phyloP scores from a whole-genome alignment of 2,113 vertebrate genomes.

The Oryzias woworae region DNA sequence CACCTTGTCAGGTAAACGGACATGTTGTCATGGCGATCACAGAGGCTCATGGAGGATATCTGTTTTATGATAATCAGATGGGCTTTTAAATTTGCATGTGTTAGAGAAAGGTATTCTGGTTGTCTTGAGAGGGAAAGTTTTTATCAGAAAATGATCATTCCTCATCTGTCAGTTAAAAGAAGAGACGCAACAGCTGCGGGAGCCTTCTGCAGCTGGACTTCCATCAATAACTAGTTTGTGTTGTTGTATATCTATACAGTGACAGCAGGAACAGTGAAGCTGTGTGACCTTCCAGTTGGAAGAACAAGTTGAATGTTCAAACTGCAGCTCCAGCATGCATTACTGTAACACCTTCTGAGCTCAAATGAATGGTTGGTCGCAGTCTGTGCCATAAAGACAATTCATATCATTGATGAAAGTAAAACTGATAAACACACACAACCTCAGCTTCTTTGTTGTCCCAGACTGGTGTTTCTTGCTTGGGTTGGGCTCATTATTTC shows the following conservation, averaged over 20 bases:
- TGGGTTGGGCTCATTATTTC: too few species aligned
- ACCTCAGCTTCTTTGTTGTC: too few species aligned
- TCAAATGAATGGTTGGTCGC: not conserved
- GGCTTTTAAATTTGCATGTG: not conserved
- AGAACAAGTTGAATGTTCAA: not conserved
- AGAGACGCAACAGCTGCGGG: too few species aligned
- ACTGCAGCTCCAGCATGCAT: not conserved
- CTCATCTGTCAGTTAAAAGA: not conserved
- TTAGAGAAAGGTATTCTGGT: not conserved
- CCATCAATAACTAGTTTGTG: too few species aligned
- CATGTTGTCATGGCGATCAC: not conserved
- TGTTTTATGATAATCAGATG: not conserved
- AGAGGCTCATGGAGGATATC: too few species aligned
- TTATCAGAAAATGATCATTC: not conserved
- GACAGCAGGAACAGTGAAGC: not conserved
- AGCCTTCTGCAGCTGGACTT: too few species aligned
- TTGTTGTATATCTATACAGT: too few species aligned
- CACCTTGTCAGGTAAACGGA: conserved; percentile 88
- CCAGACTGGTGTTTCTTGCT: too few species aligned
- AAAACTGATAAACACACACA: too few species aligned
- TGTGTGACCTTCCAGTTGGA: not conserved
- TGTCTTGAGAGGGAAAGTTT: not conserved
- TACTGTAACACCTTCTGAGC: not conserved
- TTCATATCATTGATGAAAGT: too few species aligned
- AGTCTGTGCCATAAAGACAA: too few species aligned